A percentile compares a stretch with the other conserved stretches of the same genome.
Evolutionary conservation across 2,113 vertebrate genomes (phyloP).

Genomic region (Diadophis punctatus): DNA sequence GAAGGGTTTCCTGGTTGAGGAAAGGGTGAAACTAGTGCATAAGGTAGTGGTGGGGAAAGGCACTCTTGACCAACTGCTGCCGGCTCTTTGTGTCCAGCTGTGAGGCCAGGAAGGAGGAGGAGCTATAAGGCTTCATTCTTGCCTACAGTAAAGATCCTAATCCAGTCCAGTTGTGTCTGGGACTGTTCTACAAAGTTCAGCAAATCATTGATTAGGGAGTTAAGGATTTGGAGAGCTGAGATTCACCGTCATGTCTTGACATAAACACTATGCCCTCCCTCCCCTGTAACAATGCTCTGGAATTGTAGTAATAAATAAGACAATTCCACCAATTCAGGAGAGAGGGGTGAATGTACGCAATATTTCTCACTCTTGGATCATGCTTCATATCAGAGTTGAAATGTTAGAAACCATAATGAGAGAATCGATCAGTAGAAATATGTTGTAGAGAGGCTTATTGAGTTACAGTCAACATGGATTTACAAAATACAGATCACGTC

Average conservation of each 20-base stretch:
- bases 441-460: constrained; percentile 11
- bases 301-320: background rate
- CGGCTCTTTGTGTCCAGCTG: background rate
- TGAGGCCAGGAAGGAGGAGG: background rate
- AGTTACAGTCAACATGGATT: background rate
- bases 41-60: background rate
- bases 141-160: background rate
- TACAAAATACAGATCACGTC: constrained; percentile 18
- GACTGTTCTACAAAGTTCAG: background rate
- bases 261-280: too few relatives aligned
- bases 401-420: background rate
- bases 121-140: background rate
- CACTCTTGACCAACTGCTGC: background rate
- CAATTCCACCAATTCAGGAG: background rate
- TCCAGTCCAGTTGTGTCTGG: background rate
- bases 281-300: accelerated
- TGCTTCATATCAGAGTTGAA: background rate
- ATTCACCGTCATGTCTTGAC: background rate
- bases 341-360: background rate
- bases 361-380: background rate
- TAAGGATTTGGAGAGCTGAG: background rate
- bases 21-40: background rate
- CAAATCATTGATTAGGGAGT: background rate
- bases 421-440: constrained; percentile 18
- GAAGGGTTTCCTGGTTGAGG: background rate